Evolutionary conservation across 2,888 invertebrate species (phyloP), one percentile per base, ranked within the genome.

Genomic region (Plebejus anna): DNA sequence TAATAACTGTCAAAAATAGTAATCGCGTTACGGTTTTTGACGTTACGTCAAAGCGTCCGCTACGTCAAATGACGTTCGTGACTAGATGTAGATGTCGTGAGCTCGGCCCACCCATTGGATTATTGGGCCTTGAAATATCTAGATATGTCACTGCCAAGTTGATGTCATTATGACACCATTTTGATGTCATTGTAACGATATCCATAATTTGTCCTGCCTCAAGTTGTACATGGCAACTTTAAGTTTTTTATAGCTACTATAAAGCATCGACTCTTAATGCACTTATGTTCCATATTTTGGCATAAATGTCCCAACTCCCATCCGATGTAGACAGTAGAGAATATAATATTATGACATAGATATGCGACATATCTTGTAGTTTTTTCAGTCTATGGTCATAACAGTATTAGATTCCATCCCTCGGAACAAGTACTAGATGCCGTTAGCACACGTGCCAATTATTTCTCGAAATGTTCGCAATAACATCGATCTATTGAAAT

Each of bases 401-500:
- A 79, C 80, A 78, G 79, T 79, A 77, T 80, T 66, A 77, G 76
- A 79, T 78, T 79, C 79, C 79, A 77, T 79, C 79, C 77, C 76
- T 80, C 72, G 57, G 76, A 77, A 32, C 71, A 42, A 76, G 75
- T 76, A 59, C 76, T 76, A 76, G 61, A 61, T 75, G 70, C 80
- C 78, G 80, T 78, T 80, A 78, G 73, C 76, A 77, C 73, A 66
- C 77, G 76, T 76, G 80, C 79, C 80, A 80, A 80, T 80, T 80
- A 79, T 77, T 75, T 76, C 51, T 75, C 55, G 32, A 75, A 77
- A 78, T 78, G 72, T 75, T 72, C 77, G 70, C 36, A 70, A 70
- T 38, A 38, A 70, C 32, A 38, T 70, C 28, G 61, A 61, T 28
- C 61, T 61, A 28, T 28, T 61, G 61, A 61, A 59, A 22, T 22